These are phyloP conservation scores for Aspidoscelis tigris DNA, from an alignment of 2,113 vertebrate species.

Conservation along the genomic window DNA sequence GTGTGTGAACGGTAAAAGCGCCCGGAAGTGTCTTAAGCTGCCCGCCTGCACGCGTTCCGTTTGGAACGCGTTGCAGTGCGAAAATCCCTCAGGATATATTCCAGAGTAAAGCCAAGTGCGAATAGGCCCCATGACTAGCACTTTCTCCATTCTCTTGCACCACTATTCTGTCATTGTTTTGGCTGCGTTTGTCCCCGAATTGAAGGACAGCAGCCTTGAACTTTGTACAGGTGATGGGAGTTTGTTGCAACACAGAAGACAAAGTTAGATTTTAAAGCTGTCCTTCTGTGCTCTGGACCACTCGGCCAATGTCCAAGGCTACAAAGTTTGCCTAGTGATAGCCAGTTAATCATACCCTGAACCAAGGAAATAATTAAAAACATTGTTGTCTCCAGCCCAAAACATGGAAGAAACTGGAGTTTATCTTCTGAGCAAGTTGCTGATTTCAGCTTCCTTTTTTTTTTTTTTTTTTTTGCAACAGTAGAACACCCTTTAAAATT, in stretches of 20 bases:
- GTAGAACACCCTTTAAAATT: slow-evolving; percentile 6
- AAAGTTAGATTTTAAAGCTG: neutral
- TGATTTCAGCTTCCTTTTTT: slow-evolving; percentile 5
- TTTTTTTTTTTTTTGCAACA: neutral
- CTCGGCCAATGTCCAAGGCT: neutral
- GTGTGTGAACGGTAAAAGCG: too few relatives aligned
- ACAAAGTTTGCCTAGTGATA: slow-evolving; percentile 2
- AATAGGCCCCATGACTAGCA: too few relatives aligned
- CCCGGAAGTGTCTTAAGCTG: too few relatives aligned
- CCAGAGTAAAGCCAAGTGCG: too few relatives aligned
- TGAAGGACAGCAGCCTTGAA: neutral
- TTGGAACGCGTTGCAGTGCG: too few relatives aligned
- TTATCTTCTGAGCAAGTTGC: fast-evolving
- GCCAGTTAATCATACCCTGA: slow-evolving; percentile 56
- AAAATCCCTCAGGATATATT: too few relatives aligned
- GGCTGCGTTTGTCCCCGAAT: neutral
- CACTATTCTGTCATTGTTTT: too few relatives aligned
- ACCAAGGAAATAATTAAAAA: slow-evolving; percentile 43
- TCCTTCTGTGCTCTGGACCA: too few relatives aligned
- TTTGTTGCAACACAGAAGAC: neutral
- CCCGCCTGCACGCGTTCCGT: too few relatives aligned
- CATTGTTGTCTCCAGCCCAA: slow-evolving; percentile 31
- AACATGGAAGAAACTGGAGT: fast-evolving
- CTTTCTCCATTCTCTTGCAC: neutral
- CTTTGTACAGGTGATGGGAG: neutral